Percentiles rank a stretch among this genome's conserved stretches.
Evolutionary conservation across 2,797 vertebrate genomes (phyloP).

Genomic region (Spheniscus humboldti): DNA sequence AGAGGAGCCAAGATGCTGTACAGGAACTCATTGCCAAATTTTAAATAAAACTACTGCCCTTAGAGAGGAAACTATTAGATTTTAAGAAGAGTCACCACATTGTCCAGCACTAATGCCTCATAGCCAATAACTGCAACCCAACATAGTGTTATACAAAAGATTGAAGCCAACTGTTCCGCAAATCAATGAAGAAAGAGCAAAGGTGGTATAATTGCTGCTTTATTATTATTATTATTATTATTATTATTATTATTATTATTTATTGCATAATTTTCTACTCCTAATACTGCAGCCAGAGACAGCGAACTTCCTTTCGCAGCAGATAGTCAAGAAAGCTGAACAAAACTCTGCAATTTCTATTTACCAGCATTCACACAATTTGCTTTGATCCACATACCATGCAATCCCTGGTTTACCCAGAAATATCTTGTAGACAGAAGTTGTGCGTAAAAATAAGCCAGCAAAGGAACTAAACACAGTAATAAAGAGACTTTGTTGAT

Average conservation of each 20-base stretch:
- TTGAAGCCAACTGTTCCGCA: background rate
- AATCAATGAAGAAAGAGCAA: background rate
- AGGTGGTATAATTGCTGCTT: background rate
- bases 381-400: conserved; percentile 15
- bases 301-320: background rate
- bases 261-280: background rate
- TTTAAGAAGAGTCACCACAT: background rate
- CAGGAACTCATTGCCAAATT: background rate
- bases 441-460: conserved; percentile 26
- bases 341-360: background rate
- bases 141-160: background rate
- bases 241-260: background rate
- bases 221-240: background rate
- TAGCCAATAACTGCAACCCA: background rate
- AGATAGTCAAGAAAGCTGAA: background rate
- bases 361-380: background rate
- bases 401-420: conserved; percentile 2
- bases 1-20: background rate
- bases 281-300: background rate
- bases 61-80: background rate
- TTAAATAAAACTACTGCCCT: background rate
- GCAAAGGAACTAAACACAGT: background rate
- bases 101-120: background rate
- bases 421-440: conserved; percentile 8
- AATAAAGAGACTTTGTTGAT: background rate